Conservation (phyloP, 2,888 invertebrate genomes). For the Ochlodes sylvanus region DNA sequence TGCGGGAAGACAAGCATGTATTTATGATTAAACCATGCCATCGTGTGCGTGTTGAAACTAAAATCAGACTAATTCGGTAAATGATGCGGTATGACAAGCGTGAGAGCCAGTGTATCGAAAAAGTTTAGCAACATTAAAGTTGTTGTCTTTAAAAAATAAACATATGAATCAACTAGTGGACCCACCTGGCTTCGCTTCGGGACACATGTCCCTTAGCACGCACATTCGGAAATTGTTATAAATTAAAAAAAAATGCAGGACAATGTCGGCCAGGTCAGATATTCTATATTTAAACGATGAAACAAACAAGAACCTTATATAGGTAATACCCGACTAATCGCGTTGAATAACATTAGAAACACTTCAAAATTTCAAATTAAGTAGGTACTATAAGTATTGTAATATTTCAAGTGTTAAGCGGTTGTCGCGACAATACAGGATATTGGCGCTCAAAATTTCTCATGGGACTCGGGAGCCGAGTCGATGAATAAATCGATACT, state of each 20-base stretch:
- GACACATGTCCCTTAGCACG: no score
- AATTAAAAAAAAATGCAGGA: no score
- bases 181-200: no score
- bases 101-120: neutral
- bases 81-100: constrained; percentile 25
- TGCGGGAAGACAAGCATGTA: neutral
- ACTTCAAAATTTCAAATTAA: constrained; percentile 9
- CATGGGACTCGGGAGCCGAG: constrained; percentile 31
- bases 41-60: constrained; percentile 30
- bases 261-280: no score
- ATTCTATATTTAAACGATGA: no score
- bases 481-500: constrained; percentile 39
- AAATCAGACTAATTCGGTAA: constrained; percentile 33
- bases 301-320: no score
- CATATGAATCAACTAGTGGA: no score
- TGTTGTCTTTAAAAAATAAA: no score
- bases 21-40: constrained; percentile 8
- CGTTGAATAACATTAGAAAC: neutral
- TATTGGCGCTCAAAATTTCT: constrained; percentile 35
- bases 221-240: no score
- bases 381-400: constrained; percentile 12
- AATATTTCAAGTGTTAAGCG: constrained; percentile 30
- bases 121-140: neutral
- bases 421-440: constrained; percentile 31
- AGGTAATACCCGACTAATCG: neutral